phyloP scores from a whole-genome alignment of 2,113 vertebrate species.

The Rhinoderma darwinii region DNA sequence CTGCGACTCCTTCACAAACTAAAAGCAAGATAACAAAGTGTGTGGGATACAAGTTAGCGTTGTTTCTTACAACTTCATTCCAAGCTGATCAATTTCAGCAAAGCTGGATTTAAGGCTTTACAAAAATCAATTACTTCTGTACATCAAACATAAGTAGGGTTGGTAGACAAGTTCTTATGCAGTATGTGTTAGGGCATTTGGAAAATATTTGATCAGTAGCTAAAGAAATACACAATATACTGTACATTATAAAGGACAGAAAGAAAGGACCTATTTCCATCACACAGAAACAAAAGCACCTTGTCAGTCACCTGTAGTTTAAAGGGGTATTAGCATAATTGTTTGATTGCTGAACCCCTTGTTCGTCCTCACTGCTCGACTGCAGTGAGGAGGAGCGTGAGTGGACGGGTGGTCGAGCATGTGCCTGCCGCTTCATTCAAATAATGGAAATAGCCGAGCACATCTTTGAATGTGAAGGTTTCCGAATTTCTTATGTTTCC shows the following conservation, averaged over 20 bases:
- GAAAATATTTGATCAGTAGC: background rate
- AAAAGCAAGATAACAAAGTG: constrained; percentile 52
- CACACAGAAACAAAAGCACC: background rate
- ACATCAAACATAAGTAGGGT: constrained; percentile 32
- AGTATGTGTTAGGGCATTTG: background rate
- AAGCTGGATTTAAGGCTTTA: constrained; percentile 44
- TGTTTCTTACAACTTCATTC: constrained; percentile 52
- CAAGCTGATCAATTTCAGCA: constrained; percentile 39
- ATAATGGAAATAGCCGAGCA: no score
- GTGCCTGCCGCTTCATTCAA: no score
- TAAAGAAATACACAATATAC: background rate
- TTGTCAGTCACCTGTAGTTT: background rate
- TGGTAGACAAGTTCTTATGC: background rate
- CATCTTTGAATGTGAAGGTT: background rate
- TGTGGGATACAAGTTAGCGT: constrained; percentile 33
- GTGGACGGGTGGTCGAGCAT: no score
- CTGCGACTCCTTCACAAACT: constrained; percentile 52
- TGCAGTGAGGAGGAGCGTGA: no score
- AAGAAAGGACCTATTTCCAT: background rate
- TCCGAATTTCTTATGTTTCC: background rate
- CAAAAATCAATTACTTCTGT: constrained; percentile 47
- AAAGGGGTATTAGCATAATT: background rate
- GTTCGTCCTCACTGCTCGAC: no score
- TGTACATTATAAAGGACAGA: background rate
- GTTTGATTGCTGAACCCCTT: no score